Evolutionary conservation across 2,888 invertebrate genomes (phyloP).

Genomic region (Agrochola circellaris): DNA sequence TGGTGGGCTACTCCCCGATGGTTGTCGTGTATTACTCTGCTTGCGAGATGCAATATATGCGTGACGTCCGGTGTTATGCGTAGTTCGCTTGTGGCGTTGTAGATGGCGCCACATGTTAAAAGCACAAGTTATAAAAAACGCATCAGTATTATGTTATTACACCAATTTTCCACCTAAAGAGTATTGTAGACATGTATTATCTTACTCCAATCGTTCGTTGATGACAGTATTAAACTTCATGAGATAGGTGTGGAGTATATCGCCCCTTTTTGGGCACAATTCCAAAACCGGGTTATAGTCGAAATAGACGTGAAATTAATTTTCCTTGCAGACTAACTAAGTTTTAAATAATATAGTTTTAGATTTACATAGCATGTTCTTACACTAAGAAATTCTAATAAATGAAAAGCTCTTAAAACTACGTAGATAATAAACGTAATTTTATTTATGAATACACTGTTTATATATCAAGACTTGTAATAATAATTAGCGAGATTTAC

Average conservation of each 20-base stretch:
- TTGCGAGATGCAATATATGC: neutral
- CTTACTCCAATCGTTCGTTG: conserved; percentile 17
- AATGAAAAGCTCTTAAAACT: conserved; percentile 9
- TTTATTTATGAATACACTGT: conserved; percentile 38
- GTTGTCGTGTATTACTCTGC: neutral
- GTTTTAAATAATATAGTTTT: conserved; percentile 9
- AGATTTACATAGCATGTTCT: neutral
- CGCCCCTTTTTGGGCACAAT: conserved; percentile 40
- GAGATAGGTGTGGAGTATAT: conserved; percentile 47
- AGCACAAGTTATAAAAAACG: neutral
- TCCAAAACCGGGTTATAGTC: conserved; percentile 34
- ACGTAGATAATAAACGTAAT: neutral
- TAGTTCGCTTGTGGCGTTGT: neutral
- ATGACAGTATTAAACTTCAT: conserved; percentile 45
- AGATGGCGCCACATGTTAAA: neutral
- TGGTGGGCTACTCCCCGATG: too few relatives aligned
- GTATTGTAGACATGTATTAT: conserved; percentile 14
- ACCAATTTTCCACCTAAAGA: conserved; percentile 10
- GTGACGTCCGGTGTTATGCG: neutral
- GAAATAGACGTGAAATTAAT: conserved; percentile 43
- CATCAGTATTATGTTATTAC: neutral
- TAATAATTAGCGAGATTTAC: conserved; percentile 62
- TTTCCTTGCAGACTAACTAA: conserved; percentile 12
- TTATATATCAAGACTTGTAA: conserved; percentile 35
- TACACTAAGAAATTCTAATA: neutral